These are phyloP conservation scores for Rhadina sibilatrix DNA, from an alignment of 2,113 vertebrate species.

Conservation along the genomic window DNA sequence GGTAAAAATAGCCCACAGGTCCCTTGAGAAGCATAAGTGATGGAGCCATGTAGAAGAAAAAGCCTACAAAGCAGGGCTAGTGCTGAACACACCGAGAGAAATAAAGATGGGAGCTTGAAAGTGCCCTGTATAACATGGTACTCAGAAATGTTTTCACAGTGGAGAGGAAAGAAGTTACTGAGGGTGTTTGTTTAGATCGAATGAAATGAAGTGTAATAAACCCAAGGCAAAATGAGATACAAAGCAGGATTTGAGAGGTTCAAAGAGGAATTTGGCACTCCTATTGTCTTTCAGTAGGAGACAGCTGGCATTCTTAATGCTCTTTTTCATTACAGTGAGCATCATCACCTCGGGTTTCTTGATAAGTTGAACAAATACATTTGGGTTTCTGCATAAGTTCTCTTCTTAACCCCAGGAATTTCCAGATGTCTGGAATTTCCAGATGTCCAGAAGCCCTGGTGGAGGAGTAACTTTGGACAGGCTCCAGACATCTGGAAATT, in stretches of 20 bases:
- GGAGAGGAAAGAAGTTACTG: not conserved
- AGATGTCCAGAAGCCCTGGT: not conserved
- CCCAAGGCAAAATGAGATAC: not conserved
- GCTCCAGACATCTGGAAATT: not conserved
- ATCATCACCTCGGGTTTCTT: not conserved
- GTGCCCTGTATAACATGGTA: fast-evolving
- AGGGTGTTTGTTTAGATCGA: not conserved
- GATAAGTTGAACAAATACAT: not conserved
- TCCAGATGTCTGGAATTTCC: not conserved
- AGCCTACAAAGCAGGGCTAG: not conserved
- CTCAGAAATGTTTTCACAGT: not conserved
- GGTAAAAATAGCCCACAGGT: not conserved
- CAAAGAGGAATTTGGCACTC: not conserved
- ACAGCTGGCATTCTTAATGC: not conserved
- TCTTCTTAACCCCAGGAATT: not conserved
- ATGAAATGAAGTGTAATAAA: not conserved
- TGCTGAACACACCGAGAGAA: not conserved
- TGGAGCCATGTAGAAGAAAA: not conserved
- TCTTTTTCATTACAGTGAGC: not conserved
- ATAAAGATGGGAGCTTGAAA: not conserved
- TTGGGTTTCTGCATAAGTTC: not conserved
- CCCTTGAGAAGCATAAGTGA: not conserved
- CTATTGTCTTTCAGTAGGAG: not conserved
- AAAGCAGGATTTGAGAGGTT: not conserved
- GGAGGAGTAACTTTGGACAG: not conserved